Base-by-base conservation (phyloP, 1,140 invertebrate genomes). In the Aleiodes sp. region DNA sequence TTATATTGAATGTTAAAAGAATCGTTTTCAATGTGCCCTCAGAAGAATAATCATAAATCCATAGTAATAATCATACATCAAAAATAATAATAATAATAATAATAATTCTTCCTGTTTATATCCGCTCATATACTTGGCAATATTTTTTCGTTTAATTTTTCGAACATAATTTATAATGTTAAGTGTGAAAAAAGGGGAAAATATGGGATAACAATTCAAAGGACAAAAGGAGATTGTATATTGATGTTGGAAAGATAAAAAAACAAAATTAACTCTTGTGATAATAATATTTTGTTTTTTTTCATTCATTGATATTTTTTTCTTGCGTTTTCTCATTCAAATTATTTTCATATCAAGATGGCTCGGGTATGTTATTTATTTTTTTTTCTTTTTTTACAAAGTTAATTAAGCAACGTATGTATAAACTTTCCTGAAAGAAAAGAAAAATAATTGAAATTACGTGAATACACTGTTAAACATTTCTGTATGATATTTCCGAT, bases 381-480 rank as follows among this genome's bases (percentile, higher is more conserved):
- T 26, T 1, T n/a, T 24, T 52, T 24, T 6, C 29, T 26, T 31
- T 83, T 84, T 85, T 81, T 85, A 85, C 82, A 85, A 79, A 82
- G 83, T 78, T 77, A 78, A 86, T 91, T 93, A 96, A 88, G 94
- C 94, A 84, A 96, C 94, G 86, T 96, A 96, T 73, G 94, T 95
- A 88, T 96, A 96, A 74, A 96, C 90, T 91, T 96, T 96, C 85
- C 94, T 93, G 84, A 65, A 87, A 88, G 74, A 83, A 77, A 75
- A 71, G 75, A 71, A 12, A n/a, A 60, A 46, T n/a, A 65, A 60
- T 39, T 59, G 10, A 67, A 19, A 37, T 24, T 39, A 37, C 19
- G 26, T n/a, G n/a, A n/a, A n/a, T n/a, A n/a, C n/a, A n/a, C n/a
- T n/a, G n/a, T n/a, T n/a, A n/a, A n/a, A n/a, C n/a, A n/a, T n/a